These are phyloP conservation scores for Poecilus cupreus DNA, from an alignment of 2,888 invertebrate species.

Conservation along the genomic window DNA sequence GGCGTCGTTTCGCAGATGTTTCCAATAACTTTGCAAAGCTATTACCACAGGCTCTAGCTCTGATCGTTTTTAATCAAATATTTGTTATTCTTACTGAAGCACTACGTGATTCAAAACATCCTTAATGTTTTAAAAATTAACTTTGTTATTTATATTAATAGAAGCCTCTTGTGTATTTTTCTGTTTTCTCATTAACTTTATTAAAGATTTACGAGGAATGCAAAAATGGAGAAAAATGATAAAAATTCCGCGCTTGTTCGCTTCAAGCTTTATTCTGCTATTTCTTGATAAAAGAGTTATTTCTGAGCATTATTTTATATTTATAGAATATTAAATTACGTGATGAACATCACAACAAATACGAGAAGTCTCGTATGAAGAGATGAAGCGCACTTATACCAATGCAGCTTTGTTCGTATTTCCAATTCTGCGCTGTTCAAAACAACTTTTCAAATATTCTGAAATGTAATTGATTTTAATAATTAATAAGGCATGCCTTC, in stretches of 20 bases:
- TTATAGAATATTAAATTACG: conserved; percentile 17
- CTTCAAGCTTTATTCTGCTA: background rate
- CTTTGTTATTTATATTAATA: background rate
- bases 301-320: background rate
- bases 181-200: background rate
- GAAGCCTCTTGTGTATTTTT: too few relatives aligned
- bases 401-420: too few relatives aligned
- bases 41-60: background rate
- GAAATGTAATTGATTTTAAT: too few relatives aligned
- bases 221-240: background rate
- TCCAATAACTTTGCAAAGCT: background rate
- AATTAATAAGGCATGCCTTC: too few relatives aligned
- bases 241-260: background rate
- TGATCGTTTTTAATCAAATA: background rate
- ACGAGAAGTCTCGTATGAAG: too few relatives aligned
- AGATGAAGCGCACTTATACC: too few relatives aligned
- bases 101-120: too few relatives aligned
- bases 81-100: too few relatives aligned
- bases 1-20: background rate
- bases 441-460: too few relatives aligned
- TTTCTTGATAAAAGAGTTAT: background rate
- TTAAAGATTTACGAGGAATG: background rate
- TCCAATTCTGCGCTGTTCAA: too few relatives aligned
- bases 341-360: background rate
- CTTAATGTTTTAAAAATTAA: background rate